Conservation (phyloP, 2,888 invertebrate genomes). For the Ashinkailepas kermadecensis region DNA sequence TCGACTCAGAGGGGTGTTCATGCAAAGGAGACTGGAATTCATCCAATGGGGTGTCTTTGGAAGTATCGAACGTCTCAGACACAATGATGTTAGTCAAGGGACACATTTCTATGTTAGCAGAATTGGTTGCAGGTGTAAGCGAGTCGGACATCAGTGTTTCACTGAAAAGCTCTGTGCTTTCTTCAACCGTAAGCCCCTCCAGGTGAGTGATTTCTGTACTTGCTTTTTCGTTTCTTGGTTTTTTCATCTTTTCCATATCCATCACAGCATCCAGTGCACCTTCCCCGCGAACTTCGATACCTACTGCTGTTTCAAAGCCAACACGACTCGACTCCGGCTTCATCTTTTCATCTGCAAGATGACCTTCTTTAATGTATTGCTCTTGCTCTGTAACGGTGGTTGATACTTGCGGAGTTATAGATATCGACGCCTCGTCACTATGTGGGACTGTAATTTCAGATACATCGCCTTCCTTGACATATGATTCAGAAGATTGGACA, state of each 20-base stretch:
- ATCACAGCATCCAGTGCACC: background rate
- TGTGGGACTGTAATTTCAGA: background rate
- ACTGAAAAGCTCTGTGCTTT: background rate
- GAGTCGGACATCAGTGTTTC: background rate
- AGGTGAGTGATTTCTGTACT: background rate
- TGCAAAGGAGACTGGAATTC: background rate
- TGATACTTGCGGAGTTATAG: background rate
- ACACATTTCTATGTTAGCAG: constrained; percentile 6
- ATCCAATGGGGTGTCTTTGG: background rate
- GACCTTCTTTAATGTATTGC: background rate
- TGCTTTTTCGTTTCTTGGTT: background rate
- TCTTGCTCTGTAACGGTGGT: background rate
- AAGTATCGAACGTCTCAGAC: background rate
- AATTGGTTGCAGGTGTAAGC: background rate
- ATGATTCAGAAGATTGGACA: background rate
- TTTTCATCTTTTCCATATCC: background rate
- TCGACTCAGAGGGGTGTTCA: background rate
- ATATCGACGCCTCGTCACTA: background rate
- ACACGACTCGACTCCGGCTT: background rate
- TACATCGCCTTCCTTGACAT: background rate
- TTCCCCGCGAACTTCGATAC: background rate
- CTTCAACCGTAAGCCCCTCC: background rate
- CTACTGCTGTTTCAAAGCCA: background rate
- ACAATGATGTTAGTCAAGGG: background rate
- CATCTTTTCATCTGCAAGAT: background rate